A percentile compares a stretch with the other conserved stretches of the same genome.
phyloP scores from a whole-genome alignment of 1,140 invertebrate species.

The Microplitis demolitor region DNA sequence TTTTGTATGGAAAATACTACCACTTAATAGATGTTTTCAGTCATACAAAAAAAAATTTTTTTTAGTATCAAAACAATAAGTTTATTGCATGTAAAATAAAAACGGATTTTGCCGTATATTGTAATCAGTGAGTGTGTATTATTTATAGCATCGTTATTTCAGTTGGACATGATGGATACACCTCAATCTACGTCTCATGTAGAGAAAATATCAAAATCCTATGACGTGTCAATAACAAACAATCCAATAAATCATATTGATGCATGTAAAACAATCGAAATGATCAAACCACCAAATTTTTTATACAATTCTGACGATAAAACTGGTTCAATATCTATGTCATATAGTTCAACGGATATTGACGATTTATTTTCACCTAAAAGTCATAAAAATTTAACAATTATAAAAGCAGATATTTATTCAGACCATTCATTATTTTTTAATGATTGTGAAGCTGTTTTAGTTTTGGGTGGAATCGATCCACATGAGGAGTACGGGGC shows the following conservation, averaged over 20 bases:
- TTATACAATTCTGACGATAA: conserved; percentile 27
- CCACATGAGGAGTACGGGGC: conserved; percentile 61
- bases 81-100: too few species aligned
- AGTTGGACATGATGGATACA: conserved; percentile 12
- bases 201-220: conserved; percentile 1
- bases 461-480: conserved; percentile 67
- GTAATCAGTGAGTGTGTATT: not conserved
- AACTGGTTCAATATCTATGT: conserved; percentile 25
- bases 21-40: too few species aligned
- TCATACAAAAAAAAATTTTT: too few species aligned
- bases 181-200: conserved; percentile 14
- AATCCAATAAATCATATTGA: conserved; percentile 9
- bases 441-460: conserved; percentile 62
- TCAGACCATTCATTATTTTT: conserved; percentile 61
- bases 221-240: conserved; percentile 1
- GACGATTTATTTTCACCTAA: conserved; percentile 28
- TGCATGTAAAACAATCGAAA: conserved; percentile 21
- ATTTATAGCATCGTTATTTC: not conserved
- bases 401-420: too few species aligned
- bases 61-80: too few species aligned
- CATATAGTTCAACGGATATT: conserved; percentile 28
- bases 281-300: conserved; percentile 23
- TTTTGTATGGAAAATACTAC: too few species aligned
- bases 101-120: not conserved
- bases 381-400: not conserved